phyloP scores from a whole-genome alignment of 2,113 vertebrate genomes.

The Cariama cristata region DNA sequence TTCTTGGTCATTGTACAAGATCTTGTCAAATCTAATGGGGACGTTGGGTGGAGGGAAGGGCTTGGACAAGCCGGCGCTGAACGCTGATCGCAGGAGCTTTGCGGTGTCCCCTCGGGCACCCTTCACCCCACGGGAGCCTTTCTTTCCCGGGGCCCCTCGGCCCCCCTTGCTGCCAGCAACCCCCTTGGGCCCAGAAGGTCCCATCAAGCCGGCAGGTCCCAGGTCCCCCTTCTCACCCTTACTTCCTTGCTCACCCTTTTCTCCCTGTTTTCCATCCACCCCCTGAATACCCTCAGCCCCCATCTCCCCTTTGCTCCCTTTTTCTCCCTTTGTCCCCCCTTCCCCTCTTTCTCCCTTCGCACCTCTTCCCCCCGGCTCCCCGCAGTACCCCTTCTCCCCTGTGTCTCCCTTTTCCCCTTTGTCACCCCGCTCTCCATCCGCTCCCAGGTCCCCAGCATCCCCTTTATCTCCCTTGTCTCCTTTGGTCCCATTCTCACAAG shows the following conservation, averaged over 20 bases:
- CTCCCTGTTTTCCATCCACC: constrained; percentile 78
- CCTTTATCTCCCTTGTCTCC: constrained; percentile 88
- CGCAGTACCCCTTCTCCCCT: constrained; percentile 87
- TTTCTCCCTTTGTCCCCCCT: constrained; percentile 81
- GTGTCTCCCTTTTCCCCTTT: constrained; percentile 86
- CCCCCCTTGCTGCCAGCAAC: constrained; percentile 84
- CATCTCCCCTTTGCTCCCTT: constrained; percentile 83
- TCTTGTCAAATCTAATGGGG: constrained; percentile 91
- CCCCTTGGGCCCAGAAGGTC: constrained; percentile 83
- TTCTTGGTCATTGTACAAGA: constrained; percentile 89
- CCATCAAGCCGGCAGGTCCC: constrained; percentile 78
- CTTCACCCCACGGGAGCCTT: constrained; percentile 87
- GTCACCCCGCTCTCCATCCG: constrained; percentile 74
- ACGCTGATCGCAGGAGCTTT: constrained; percentile 80
- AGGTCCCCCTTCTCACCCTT: constrained; percentile 87
- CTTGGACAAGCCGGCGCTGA: constrained; percentile 90
- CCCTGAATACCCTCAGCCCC: constrained; percentile 84
- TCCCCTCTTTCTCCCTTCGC: constrained; percentile 85
- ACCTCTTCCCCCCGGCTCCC: constrained; percentile 83
- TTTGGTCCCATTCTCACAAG: constrained; percentile 85
- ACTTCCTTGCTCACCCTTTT: constrained; percentile 81
- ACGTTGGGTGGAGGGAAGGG: constrained; percentile 90
- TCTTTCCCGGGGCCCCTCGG: constrained; percentile 86
- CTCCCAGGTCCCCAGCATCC: constrained; percentile 78
- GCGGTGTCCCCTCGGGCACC: constrained; percentile 79